Evolutionary conservation across 2,113 vertebrate species (phyloP).

Genomic region (Trachemys scripta): DNA sequence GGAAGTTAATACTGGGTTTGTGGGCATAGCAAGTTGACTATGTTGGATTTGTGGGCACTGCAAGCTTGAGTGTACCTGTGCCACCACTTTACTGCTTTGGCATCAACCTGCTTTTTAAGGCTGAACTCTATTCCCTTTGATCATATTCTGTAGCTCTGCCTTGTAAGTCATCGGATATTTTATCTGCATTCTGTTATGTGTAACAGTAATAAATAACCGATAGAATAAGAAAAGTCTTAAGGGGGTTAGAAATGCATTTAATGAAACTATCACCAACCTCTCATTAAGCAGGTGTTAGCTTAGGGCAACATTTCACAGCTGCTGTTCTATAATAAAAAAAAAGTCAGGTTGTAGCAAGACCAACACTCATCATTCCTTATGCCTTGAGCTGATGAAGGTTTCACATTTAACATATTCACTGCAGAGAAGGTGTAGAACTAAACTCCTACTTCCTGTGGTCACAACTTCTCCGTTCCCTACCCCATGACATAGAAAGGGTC

Average conservation of each 20-base stretch:
- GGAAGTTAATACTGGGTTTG: not conserved
- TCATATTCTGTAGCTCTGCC: not conserved
- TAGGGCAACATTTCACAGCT: not conserved
- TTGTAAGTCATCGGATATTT: not conserved
- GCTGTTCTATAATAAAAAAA: not conserved
- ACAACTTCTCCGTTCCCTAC: not conserved
- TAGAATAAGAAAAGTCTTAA: not conserved
- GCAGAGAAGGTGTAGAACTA: not conserved
- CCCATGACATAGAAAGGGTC: not conserved
- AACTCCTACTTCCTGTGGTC: not conserved
- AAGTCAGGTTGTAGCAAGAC: not conserved
- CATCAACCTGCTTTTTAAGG: not conserved
- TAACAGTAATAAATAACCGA: not conserved
- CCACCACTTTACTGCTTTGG: not conserved
- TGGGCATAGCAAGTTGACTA: not conserved
- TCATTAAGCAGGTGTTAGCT: not conserved
- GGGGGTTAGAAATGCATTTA: not conserved
- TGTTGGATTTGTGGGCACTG: not conserved
- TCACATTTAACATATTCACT: not conserved
- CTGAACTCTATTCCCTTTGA: not conserved
- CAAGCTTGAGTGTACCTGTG: not conserved
- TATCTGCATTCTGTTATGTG: not conserved
- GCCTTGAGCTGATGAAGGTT: not conserved
- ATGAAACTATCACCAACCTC: not conserved
- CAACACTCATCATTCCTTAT: not conserved